A percentile compares a stretch with the other conserved stretches of the same genome.
Conservation (phyloP, 2,797 vertebrate genomes). For the Pteropus rufus region DNA sequence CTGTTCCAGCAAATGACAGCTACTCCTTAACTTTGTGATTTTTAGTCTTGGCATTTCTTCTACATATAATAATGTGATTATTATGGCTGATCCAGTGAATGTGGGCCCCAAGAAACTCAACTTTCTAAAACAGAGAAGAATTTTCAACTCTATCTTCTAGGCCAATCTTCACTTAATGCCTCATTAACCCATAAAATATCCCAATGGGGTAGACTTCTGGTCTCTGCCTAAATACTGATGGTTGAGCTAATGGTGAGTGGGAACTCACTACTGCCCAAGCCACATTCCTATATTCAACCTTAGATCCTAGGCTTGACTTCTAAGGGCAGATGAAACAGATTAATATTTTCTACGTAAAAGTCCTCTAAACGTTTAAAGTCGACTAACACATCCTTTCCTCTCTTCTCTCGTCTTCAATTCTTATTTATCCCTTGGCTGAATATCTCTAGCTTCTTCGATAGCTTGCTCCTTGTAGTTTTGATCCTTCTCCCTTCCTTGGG, state of each 20-base stretch:
- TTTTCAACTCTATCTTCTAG: background rate
- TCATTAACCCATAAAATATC: background rate
- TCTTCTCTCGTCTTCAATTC: background rate
- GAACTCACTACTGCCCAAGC: background rate
- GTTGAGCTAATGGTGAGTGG: background rate
- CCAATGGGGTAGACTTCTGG: background rate
- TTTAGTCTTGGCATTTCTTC: slow-evolving; percentile 28
- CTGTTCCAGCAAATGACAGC: background rate
- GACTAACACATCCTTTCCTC: background rate
- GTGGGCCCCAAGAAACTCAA: background rate
- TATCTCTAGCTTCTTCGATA: background rate
- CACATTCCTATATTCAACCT: background rate
- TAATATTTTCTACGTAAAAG: background rate
- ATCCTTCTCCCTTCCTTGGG: background rate
- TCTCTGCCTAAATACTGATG: background rate
- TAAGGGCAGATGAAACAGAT: background rate
- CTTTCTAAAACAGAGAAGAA: slow-evolving; percentile 26
- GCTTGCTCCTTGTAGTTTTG: background rate
- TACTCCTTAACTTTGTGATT: background rate
- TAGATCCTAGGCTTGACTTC: background rate
- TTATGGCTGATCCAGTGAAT: background rate
- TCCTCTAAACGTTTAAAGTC: background rate
- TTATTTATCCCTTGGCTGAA: background rate
- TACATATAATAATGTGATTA: background rate
- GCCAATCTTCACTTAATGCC: background rate